Base-by-base conservation (phyloP, 2,888 invertebrate species). In the Oscheius sp. region DNA sequence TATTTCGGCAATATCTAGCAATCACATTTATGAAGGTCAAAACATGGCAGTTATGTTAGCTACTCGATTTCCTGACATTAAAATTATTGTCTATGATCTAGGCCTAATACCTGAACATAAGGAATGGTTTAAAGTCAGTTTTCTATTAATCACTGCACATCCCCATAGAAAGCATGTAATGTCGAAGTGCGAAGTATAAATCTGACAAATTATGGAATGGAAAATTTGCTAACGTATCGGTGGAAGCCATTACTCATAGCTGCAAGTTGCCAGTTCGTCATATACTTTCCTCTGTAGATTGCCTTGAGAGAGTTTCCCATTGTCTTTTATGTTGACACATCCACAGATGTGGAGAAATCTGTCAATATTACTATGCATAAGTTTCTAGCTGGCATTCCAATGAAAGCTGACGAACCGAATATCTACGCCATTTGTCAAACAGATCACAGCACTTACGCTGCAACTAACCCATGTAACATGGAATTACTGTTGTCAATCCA, bases 241-340 rank as follows among this genome's bases (percentile, higher is more conserved):
- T 61, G 41, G 43, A 61, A 61, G 1, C 61, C 61, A 2, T 41
- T 61, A 3, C n/a, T 61, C 9, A 61, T 61, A 43, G 61, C 61
- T 0, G 61, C 43, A 43, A 61, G 27, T 35, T n/a, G 55, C 7
- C 6, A 6, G 23, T 25, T 55, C 25, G 27, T 12, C 23, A 27
- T 29, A 16, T 58, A 6, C 35, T 35, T 9, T 9, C 35, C 9
- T 35, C 35, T 61, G 18, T 18, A 61, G 61, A 43, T n/a, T 6
- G 61, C 61, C 12, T 41, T 61, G 43, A 61, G 43, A 61, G 61
- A 61, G 41, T 61, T 61, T 18, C 61, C 61, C 1, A 45, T 45
- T 9, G 61, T 61, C 13, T 45, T 61, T 18, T 61, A 23, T n/a
- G 21, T 61, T 5, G 61, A 61, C 43, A 61, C 43, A 41, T 61